Base-by-base conservation (phyloP, 1,140 invertebrate genomes). In the Dermatophagoides farinae region DNA sequence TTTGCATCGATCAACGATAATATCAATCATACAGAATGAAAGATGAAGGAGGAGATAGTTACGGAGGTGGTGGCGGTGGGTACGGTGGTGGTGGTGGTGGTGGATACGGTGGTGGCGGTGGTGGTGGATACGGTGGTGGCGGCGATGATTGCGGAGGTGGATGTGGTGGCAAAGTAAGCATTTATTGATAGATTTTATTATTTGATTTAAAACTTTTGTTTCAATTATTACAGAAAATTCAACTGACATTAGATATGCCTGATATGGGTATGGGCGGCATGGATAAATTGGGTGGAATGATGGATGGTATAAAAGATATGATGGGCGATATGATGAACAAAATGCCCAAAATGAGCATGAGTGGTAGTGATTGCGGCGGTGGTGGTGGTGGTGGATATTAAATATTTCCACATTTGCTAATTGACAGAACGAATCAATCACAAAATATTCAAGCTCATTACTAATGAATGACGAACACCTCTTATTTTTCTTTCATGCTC, bases 341-440 rank as follows among this genome's bases (percentile, higher is more conserved):
- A 23, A 39, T 55, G 53, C 12, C 10, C 14, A 55, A 40, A n/a
- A 18, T 55, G 16, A 23, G 53, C 53, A 55, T 25, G 53, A 41
- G 38, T 44, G 22, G 14, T 11, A 55, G 38, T 38, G 53, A 23
- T 14, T 14, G 53, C 14, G 53, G 53, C 5, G 53, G 53, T 23
- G 53, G 53, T 4, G 53, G 53, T 23, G 53, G 51, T 4, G 51
- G 53, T 14, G 53, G 53, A 39, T 55, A 55, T 31, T 55, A 55
- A 44, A 25, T n/a, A 16, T 44, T 16, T 20, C 43, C 14, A 20
- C 2, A 4, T n/a, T 44, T 10, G 43, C 43, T 20, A 16, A 16
- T 5, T n/a, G 10, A 44, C 43, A 2, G 31, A 31, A 31, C 8
- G 31, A 31, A 31, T 31, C 31, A 8, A 31, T 31, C n/a, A n/a